phyloP scores from a whole-genome alignment of 2,797 vertebrate species.

The Sebastes taczanowskii region DNA sequence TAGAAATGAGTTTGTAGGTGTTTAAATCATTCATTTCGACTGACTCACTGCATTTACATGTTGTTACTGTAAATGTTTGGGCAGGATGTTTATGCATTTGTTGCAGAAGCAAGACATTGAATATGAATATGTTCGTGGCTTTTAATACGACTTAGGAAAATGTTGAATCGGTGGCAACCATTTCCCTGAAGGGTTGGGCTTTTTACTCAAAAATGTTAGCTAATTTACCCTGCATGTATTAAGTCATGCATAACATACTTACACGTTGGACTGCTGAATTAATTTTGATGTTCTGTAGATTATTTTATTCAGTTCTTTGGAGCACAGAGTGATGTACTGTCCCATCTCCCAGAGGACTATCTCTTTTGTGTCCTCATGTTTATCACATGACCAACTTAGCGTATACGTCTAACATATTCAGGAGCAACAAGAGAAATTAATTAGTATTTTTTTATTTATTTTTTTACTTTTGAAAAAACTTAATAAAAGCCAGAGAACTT shows the following conservation, averaged over 20 bases:
- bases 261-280: conserved; percentile 45
- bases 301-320: conserved; percentile 60
- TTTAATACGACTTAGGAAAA: conserved; percentile 5
- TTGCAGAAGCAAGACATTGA: not conserved
- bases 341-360: conserved; percentile 33
- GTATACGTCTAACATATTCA: conserved; percentile 1
- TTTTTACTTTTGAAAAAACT: not conserved
- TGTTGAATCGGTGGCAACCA: not conserved
- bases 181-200: conserved; percentile 57
- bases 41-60: not conserved
- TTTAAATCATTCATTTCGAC: not conserved
- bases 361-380: conserved; percentile 50
- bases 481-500: not conserved
- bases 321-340: conserved; percentile 42
- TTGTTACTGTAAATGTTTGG: not conserved
- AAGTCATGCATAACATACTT: conserved; percentile 63
- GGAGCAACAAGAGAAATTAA: not conserved
- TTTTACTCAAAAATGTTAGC: conserved; percentile 52
- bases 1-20: not conserved
- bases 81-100: not conserved
- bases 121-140: conserved; percentile 7
- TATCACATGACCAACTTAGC: conserved; percentile 55
- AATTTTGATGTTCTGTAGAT: conserved; percentile 50
- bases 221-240: conserved; percentile 35
- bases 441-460: not conserved